Conservation (phyloP, 2,797 vertebrate genomes). For the Delichon dasypus region DNA sequence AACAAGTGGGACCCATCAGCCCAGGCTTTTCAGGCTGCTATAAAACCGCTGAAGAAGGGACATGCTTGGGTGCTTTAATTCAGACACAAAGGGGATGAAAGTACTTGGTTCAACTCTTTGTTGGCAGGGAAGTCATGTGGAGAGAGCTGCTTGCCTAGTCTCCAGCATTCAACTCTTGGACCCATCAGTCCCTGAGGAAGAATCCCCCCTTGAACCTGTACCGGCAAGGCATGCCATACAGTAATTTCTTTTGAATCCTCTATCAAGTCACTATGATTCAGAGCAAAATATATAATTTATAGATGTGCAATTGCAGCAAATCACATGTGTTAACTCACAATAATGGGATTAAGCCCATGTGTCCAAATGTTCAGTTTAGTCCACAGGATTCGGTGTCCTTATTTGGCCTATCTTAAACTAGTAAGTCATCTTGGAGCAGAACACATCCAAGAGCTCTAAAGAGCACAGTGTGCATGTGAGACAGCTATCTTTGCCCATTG, state of each 20-base stretch:
- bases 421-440: neutral
- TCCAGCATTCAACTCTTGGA: neutral
- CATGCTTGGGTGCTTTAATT: neutral
- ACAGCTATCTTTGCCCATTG: neutral
- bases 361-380: neutral
- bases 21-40: neutral
- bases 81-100: neutral
- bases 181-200: neutral
- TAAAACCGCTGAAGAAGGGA: neutral
- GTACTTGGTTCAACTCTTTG: neutral
- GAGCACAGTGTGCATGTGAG: neutral
- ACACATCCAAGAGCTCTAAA: neutral
- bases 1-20: neutral
- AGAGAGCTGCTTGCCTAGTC: neutral
- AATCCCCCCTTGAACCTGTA: neutral
- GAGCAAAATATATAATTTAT: neutral
- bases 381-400: neutral
- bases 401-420: neutral
- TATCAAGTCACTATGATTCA: neutral
- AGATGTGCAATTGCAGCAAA: neutral
- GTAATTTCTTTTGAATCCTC: neutral
- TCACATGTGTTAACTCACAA: neutral
- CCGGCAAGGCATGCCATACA: neutral
- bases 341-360: neutral
- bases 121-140: neutral